These are phyloP conservation scores for Heliconius hewitsoni DNA, from an alignment of 1,140 invertebrate species.

Conservation along the genomic window DNA sequence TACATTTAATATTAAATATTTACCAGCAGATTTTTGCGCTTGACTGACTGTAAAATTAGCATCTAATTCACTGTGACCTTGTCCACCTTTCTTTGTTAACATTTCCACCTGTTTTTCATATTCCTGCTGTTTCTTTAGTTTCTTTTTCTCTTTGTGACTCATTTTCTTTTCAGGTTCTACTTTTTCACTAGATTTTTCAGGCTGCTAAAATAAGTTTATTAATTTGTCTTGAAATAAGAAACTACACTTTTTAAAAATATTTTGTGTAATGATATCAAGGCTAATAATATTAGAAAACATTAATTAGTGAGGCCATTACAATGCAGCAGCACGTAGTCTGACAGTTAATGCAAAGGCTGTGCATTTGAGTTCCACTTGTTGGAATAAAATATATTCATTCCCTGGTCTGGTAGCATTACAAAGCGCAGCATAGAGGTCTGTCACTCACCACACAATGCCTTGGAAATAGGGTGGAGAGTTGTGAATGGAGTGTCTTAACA, in stretches of 20 bases:
- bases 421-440: background rate
- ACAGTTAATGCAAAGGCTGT: no score
- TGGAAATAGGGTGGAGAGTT: no score
- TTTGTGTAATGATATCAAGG: background rate
- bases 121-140: conserved; percentile 95
- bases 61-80: conserved; percentile 93
- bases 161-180: conserved; percentile 85
- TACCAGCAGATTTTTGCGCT: conserved; percentile 90
- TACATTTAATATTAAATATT: conserved; percentile 10
- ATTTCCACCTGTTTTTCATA: conserved; percentile 95
- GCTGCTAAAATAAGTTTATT: conserved; percentile 22
- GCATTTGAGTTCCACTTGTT: no score
- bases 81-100: conserved; percentile 92
- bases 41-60: conserved; percentile 98
- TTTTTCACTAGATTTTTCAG: conserved; percentile 46
- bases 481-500: no score
- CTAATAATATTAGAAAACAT: background rate
- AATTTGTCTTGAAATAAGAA: background rate
- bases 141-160: conserved; percentile 97
- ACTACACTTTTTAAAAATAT: no score
- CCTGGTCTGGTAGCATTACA: background rate
- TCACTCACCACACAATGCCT: background rate
- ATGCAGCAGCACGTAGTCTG: no score
- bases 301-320: no score
- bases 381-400: background rate